phyloP scores from a whole-genome alignment of 1,140 invertebrate genomes.

The Laodelphax striatellus region DNA sequence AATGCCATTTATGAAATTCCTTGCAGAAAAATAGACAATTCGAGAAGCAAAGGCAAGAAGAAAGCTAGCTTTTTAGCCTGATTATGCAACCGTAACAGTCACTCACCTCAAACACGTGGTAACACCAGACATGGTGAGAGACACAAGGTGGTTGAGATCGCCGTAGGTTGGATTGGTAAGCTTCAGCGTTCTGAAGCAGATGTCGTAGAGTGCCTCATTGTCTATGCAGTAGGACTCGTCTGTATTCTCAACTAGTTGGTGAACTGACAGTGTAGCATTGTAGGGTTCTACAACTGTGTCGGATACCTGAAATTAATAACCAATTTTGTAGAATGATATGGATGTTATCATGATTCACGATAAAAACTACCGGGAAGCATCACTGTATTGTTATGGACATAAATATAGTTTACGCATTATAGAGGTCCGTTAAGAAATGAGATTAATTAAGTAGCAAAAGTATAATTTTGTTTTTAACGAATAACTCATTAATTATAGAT shows the following conservation, averaged over 20 bases:
- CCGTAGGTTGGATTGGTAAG: constrained; percentile 66
- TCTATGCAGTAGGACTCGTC: constrained; percentile 75
- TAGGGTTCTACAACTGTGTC: constrained; percentile 66
- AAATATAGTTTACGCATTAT: no score
- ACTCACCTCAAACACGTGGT: constrained; percentile 51
- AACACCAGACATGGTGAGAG: constrained; percentile 66
- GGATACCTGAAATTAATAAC: constrained; percentile 33
- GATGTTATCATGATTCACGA: not conserved
- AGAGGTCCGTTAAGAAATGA: no score
- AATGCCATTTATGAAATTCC: no score
- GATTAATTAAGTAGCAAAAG: no score
- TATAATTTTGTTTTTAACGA: no score
- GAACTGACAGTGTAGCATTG: constrained; percentile 63
- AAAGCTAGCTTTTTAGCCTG: no score
- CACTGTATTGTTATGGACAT: no score
- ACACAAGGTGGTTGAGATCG: constrained; percentile 66
- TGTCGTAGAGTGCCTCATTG: constrained; percentile 70
- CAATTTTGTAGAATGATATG: not conserved
- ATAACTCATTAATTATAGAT: no score
- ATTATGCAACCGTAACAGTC: no score
- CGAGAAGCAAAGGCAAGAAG: no score
- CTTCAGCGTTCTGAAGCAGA: constrained; percentile 62
- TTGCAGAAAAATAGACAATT: no score
- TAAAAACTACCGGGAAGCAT: not conserved
- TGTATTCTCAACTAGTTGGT: constrained; percentile 70